Percentiles rank a stretch among this genome's conserved stretches.
phyloP scores from a whole-genome alignment of 2,888 invertebrate species.

The Dione juno region DNA sequence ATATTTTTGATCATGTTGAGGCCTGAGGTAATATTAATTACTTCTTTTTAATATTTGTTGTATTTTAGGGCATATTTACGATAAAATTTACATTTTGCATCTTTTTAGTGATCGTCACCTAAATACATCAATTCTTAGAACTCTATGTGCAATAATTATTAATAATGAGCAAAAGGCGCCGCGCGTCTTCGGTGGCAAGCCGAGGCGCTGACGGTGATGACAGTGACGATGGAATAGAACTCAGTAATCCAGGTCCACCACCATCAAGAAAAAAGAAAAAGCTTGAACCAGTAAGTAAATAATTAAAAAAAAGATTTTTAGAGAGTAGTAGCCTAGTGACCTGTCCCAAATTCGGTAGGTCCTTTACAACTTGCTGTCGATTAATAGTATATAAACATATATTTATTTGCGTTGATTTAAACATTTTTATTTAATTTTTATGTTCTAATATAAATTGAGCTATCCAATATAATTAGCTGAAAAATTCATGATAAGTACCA shows the following conservation, averaged over 20 bases:
- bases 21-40: background rate
- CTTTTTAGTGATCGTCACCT: background rate
- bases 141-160: background rate
- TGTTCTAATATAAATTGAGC: too few relatives aligned
- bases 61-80: background rate
- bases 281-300: constrained; percentile 86
- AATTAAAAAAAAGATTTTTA: background rate
- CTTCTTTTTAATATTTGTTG: background rate
- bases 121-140: background rate
- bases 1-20: background rate
- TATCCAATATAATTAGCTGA: too few relatives aligned
- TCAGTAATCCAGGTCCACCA: constrained; percentile 76
- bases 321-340: background rate
- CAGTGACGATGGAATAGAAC: constrained; percentile 85
- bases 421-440: background rate
- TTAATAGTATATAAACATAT: background rate
- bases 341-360: background rate
- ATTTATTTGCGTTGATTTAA: background rate
- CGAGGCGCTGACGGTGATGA: constrained; percentile 87
- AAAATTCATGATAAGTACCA: too few relatives aligned
- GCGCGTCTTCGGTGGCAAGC: constrained; percentile 92
- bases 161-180: constrained; percentile 89
- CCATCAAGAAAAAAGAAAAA: constrained; percentile 85
- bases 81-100: background rate
- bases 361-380: background rate